Conservation (phyloP, 2,113 vertebrate genomes). For the Thamnophis sirtalis region DNA sequence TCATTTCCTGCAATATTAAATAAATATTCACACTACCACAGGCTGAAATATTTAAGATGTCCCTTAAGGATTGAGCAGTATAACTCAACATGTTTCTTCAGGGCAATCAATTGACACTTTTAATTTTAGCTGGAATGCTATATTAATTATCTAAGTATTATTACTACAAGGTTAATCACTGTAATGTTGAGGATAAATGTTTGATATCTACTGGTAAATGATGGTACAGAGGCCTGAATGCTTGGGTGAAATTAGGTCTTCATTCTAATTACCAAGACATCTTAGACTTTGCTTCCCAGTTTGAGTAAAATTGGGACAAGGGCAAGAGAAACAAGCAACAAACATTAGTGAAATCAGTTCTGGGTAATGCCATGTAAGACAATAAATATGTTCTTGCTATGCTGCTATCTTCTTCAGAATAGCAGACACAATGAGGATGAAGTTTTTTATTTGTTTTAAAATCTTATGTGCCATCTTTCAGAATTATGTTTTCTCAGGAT, state of each 20-base stretch:
- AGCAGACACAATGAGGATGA: background rate
- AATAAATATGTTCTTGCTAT: background rate
- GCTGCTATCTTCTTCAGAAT: conserved; percentile 11
- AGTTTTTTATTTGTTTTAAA: background rate
- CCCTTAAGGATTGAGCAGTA: conserved; percentile 26
- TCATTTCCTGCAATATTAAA: background rate
- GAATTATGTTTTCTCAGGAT: background rate
- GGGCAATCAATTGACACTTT: conserved; percentile 45
- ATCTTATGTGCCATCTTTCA: background rate
- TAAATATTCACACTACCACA: conserved; percentile 1
- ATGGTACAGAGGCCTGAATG: conserved; percentile 48
- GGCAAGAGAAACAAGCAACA: conserved; percentile 33
- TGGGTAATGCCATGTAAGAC: background rate
- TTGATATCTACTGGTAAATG: conserved; percentile 52
- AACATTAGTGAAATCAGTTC: conserved; percentile 1
- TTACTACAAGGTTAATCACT: conserved; percentile 54
- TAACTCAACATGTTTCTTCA: conserved; percentile 26
- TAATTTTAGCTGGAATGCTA: conserved; percentile 43
- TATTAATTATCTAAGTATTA: conserved; percentile 52
- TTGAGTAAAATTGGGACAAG: background rate
- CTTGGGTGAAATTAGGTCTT: conserved; percentile 44
- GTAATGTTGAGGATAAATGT: conserved; percentile 49
- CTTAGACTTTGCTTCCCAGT: background rate
- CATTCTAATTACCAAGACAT: conserved; percentile 41
- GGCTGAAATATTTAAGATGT: conserved; percentile 5